Conservation (phyloP, 2,888 invertebrate genomes). For the Andrena trimmerana region DNA sequence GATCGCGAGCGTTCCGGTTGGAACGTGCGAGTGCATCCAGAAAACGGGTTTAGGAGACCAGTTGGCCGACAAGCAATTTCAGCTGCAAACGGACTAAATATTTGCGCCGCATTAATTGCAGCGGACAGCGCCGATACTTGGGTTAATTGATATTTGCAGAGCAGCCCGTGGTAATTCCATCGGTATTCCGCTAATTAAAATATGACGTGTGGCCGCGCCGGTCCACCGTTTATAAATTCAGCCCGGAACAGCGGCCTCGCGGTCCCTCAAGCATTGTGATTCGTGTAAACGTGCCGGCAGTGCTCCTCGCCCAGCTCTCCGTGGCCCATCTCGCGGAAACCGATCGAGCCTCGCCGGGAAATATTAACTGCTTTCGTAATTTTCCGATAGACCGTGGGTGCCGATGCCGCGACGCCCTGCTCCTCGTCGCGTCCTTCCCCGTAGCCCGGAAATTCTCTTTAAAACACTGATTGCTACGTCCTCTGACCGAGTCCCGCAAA, state of each 20-base stretch:
- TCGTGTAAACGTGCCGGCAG: conserved; percentile 40
- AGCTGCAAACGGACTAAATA: conserved; percentile 72
- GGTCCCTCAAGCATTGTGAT: conserved; percentile 39
- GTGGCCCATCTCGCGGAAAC: conserved; percentile 43
- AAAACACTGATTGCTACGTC: conserved; percentile 64
- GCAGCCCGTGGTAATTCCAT: conserved; percentile 71
- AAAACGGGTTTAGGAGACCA: conserved; percentile 21
- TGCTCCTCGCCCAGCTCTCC: conserved; percentile 8
- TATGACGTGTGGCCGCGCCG: conserved; percentile 63
- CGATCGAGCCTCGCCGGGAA: conserved; percentile 40
- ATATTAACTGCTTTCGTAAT: conserved; percentile 57
- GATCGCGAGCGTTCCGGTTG: neutral
- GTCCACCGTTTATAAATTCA: conserved; percentile 62
- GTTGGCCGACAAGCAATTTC: conserved; percentile 29
- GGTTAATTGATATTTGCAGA: conserved; percentile 77
- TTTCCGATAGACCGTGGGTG: conserved; percentile 46
- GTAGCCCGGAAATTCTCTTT: conserved; percentile 64
- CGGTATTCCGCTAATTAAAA: conserved; percentile 77
- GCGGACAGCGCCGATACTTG: conserved; percentile 69
- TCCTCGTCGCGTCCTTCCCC: conserved; percentile 21
- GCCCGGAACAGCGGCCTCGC: conserved; percentile 8
- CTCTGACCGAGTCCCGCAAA: conserved; percentile 54
- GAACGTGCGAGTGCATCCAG: conserved; percentile 19
- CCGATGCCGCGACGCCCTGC: conserved; percentile 2
- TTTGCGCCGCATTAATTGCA: conserved; percentile 74